Conservation (phyloP, 1,140 invertebrate species). For the Meloidogyne chitwoodi region DNA sequence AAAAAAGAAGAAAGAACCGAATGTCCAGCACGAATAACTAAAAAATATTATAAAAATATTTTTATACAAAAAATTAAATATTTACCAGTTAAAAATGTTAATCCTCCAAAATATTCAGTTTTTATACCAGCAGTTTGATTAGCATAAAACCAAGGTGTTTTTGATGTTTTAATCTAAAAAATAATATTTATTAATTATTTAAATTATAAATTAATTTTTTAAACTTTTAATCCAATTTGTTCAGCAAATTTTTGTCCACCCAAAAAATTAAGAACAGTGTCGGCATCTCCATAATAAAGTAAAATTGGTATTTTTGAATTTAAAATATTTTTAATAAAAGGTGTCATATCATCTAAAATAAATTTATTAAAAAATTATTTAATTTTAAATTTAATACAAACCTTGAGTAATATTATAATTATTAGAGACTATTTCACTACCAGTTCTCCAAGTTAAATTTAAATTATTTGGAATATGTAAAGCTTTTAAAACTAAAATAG, state of each 20-base stretch:
- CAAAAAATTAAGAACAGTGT: slow-evolving; percentile 65
- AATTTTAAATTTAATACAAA: background rate
- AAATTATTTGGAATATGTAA: background rate
- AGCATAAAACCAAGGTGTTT: slow-evolving; percentile 47
- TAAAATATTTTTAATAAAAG: slow-evolving; percentile 36
- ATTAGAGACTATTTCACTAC: background rate
- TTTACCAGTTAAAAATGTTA: slow-evolving; percentile 45
- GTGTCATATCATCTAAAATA: slow-evolving; percentile 6
- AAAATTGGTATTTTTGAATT: slow-evolving; percentile 59
- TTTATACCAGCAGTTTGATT: slow-evolving; percentile 52
- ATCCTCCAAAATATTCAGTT: slow-evolving; percentile 43
- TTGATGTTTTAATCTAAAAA: slow-evolving; percentile 25
- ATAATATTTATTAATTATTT: background rate
- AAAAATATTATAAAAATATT: too few species aligned
- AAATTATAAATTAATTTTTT: background rate
- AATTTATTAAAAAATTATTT: background rate
- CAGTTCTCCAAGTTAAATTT: background rate
- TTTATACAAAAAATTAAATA: background rate
- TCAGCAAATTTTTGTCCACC: slow-evolving; percentile 47
- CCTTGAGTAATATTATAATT: background rate
- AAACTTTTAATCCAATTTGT: slow-evolving; percentile 32
- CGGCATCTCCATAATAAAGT: slow-evolving; percentile 66
- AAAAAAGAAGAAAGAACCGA: too few species aligned
- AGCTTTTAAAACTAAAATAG: background rate
- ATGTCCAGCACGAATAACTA: too few species aligned